Conservation (phyloP, 2,797 vertebrate species). For the Setipinna tenuifilis region DNA sequence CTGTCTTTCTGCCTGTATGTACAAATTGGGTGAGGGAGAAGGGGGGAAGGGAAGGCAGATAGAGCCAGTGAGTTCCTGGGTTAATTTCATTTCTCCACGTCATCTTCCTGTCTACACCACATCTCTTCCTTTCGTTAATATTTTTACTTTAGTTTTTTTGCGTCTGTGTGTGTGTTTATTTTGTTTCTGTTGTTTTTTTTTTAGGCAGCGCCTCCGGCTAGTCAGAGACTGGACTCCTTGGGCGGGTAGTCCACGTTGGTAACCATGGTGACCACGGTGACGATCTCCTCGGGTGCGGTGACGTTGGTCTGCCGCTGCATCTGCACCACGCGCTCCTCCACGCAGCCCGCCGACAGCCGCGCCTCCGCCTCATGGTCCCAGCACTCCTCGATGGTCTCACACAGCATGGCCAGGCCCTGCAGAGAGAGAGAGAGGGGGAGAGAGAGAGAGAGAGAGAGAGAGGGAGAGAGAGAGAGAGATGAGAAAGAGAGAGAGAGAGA, state of each 20-base stretch:
- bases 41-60: neutral
- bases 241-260: constrained; percentile 95
- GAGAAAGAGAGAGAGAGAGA: neutral
- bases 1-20: constrained; percentile 1
- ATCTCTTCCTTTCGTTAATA: neutral
- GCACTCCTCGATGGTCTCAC: constrained; percentile 92
- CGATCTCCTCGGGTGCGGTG: constrained; percentile 87
- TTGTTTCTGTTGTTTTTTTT: constrained; percentile 18
- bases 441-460: neutral
- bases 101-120: neutral
- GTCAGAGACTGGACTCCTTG: constrained; percentile 97
- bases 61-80: neutral
- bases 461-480: neutral
- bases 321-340: constrained; percentile 89
- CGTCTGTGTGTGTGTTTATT: constrained; percentile 17
- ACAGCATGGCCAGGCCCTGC: constrained; percentile 89
- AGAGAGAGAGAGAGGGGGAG: constrained; percentile 19
- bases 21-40: neutral
- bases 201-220: constrained; percentile 66
- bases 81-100: neutral
- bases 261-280: constrained; percentile 95
- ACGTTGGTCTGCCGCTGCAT: constrained; percentile 87
- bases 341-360: constrained; percentile 87
- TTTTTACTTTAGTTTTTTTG: neutral
- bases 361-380: constrained; percentile 95